phyloP scores from a whole-genome alignment of 1,140 invertebrate species.

The Meloidogyne floridensis region DNA sequence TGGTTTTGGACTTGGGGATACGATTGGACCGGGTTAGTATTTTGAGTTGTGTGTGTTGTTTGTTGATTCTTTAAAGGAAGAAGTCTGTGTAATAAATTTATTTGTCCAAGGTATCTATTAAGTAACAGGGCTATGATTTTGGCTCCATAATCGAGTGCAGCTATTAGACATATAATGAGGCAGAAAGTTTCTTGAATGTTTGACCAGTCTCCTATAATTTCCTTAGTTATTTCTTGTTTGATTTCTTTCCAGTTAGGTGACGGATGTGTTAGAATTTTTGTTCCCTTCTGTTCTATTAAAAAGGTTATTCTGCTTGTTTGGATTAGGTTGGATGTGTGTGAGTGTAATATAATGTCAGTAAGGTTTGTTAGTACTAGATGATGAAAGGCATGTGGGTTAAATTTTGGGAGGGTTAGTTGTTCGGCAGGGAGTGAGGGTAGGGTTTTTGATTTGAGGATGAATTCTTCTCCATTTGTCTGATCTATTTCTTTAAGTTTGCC shows the following conservation, averaged over 20 bases:
- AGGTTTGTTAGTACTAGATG: conserved; percentile 8
- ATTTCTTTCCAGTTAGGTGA: neutral
- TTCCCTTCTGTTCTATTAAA: neutral
- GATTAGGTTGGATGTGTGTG: neutral
- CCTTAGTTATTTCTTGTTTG: neutral
- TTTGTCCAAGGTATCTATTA: neutral
- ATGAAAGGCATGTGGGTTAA: conserved; percentile 3
- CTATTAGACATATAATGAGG: neutral
- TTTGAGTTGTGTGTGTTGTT: neutral
- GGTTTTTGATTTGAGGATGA: neutral
- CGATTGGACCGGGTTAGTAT: neutral
- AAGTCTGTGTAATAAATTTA: neutral
- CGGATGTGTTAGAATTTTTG: neutral
- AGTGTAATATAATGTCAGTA: neutral
- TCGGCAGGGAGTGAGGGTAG: neutral
- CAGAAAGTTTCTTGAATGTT: neutral
- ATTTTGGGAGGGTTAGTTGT: neutral
- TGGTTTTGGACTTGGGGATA: neutral
- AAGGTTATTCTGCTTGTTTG: neutral
- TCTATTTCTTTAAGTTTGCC: neutral
- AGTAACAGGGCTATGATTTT: neutral
- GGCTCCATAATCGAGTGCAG: neutral
- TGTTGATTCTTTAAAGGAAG: neutral
- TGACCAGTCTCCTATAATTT: conserved; percentile 5
- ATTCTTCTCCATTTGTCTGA: neutral